phyloP scores from a whole-genome alignment of 2,113 vertebrate genomes.

The Epinephelus fuscoguttatus region DNA sequence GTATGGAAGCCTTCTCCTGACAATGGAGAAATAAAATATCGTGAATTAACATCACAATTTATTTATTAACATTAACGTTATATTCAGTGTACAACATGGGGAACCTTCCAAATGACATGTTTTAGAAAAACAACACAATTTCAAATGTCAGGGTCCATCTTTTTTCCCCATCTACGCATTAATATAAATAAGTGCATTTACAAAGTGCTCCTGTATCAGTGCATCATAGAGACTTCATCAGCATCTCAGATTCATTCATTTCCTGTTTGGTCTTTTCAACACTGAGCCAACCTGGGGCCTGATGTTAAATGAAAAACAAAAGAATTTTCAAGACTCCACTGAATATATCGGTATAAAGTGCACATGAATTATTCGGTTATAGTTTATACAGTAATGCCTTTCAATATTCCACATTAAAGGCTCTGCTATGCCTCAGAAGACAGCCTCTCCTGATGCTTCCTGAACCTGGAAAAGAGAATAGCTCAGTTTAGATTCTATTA shows the following conservation, averaged over 20 bases:
- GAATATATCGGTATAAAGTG: conserved; percentile 29
- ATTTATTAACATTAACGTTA: conserved; percentile 33
- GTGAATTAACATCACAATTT: conserved; percentile 20
- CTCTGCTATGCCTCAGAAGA: conserved; percentile 59
- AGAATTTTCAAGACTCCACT: background rate
- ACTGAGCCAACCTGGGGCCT: background rate
- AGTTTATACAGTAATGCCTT: background rate
- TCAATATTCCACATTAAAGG: background rate
- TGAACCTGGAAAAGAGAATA: conserved; percentile 62
- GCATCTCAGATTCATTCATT: background rate
- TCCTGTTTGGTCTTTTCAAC: background rate
- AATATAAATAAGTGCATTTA: conserved; percentile 44
- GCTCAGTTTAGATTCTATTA: background rate
- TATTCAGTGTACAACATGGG: conserved; percentile 4
- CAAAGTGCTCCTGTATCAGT: background rate
- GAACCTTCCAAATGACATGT: background rate
- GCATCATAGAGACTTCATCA: background rate
- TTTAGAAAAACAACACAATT: conserved; percentile 6
- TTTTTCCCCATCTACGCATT: background rate
- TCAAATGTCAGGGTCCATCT: background rate
- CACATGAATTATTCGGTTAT: background rate
- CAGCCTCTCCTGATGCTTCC: conserved; percentile 40
- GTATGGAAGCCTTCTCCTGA: conserved; percentile 51
- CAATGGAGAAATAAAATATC: conserved; percentile 65
- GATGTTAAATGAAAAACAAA: background rate